Conservation (phyloP, 1,140 invertebrate genomes). For the Caenorhabditis inopinata region DNA sequence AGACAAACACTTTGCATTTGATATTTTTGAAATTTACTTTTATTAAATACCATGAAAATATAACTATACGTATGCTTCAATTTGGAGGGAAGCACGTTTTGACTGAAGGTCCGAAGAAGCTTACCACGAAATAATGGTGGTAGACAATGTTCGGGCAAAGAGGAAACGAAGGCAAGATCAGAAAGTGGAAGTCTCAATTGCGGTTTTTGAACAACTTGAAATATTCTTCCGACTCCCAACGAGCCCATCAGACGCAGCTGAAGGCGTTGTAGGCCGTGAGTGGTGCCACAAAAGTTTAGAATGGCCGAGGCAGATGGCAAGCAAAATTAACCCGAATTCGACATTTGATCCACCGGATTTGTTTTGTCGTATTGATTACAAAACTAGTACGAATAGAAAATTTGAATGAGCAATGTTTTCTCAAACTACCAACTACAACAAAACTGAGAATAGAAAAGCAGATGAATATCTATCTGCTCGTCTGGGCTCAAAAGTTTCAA, state of each 20-base stretch:
- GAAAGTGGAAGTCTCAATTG: slow-evolving; percentile 44
- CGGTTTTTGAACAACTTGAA: slow-evolving; percentile 51
- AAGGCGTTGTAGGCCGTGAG: neutral
- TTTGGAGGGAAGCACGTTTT: no score
- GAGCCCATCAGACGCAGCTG: slow-evolving; percentile 46
- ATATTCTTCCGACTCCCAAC: slow-evolving; percentile 49
- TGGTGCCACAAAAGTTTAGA: slow-evolving; percentile 8
- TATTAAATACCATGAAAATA: no score
- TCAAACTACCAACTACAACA: neutral
- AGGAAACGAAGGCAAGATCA: slow-evolving; percentile 42
- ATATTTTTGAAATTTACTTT: no score
- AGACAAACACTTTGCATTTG: no score
- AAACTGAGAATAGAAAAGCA: neutral
- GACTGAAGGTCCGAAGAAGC: neutral
- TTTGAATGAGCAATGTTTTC: neutral
- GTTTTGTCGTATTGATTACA: neutral
- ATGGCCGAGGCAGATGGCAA: neutral
- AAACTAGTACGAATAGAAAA: neutral
- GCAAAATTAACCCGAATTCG: slow-evolving; percentile 26
- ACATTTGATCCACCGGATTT: slow-evolving; percentile 15
- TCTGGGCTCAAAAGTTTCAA: slow-evolving; percentile 11
- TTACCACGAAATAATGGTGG: slow-evolving; percentile 38
- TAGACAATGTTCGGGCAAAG: slow-evolving; percentile 35
- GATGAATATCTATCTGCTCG: neutral
- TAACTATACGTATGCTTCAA: no score